Base-by-base conservation (phyloP, 2,113 vertebrate genomes). In the Podiceps cristatus region DNA sequence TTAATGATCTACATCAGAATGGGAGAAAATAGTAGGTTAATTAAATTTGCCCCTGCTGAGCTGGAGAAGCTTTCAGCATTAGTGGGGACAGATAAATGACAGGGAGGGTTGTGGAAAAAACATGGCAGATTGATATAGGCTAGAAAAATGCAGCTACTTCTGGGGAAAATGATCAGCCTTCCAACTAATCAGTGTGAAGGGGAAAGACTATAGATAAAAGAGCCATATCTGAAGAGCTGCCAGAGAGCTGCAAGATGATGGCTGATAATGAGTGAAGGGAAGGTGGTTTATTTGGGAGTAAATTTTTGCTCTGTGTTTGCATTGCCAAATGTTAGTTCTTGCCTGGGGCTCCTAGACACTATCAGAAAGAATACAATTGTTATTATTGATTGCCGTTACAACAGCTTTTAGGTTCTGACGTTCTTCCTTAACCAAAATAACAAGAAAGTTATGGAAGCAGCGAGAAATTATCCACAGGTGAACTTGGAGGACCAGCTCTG, bases 201-300 rank as follows among this genome's bases (percentile, higher is more conserved):
- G 60, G 29, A 93, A 74, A 90, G 88, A 76, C 68, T 85, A 16
- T 2, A 88, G 92, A 96, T 76, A 62, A 95, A 88, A 94, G 82
- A 86, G 69, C 5, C 10, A 2, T 42, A 76, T 78, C 81, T 79
- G 86, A 93, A 85, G 66, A 88, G 87, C 91, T 96, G 96, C 92
- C 95, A 96, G 92, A 18, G 73, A 93, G 94, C 66, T 71, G 89
- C 23, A 63, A 93, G 87, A 56, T 88, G 89, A 91, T 85, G 80
- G 49, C 84, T 89, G 84, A 78, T 93, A 96, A 96, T 85, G 93
- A 96, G 81, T 64, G 86, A 84, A 79, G 80, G 87, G 91, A 90
- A 87, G 90, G 33, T 74, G 84, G 47, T 62, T 90, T 88, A 72
- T 68, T 47, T 72, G 59, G 73, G 68, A 93, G 49, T 12, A 64